phyloP scores from a whole-genome alignment of 2,888 invertebrate species.

The Drosophila monieri region DNA sequence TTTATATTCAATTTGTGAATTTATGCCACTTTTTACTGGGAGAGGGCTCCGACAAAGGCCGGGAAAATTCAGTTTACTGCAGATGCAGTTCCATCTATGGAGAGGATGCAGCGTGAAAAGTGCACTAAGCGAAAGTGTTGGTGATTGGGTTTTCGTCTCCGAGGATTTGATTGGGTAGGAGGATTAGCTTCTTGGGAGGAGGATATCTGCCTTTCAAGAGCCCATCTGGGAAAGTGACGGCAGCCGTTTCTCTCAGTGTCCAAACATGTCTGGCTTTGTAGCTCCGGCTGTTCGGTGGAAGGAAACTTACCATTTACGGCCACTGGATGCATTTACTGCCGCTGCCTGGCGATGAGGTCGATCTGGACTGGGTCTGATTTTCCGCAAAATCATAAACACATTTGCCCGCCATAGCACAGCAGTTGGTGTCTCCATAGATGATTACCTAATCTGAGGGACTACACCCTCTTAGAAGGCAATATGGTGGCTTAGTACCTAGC shows the following conservation, averaged over 20 bases:
- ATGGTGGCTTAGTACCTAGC: slow-evolving; percentile 7
- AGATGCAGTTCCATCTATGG: slow-evolving; percentile 34
- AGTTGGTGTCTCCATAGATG: slow-evolving; percentile 14
- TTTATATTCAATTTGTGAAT: slow-evolving; percentile 77
- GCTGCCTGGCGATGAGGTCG: slow-evolving; percentile 41
- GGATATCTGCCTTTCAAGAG: neutral
- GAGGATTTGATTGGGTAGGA: neutral
- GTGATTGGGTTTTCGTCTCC: neutral
- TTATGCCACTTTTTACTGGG: slow-evolving; percentile 55
- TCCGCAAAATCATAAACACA: slow-evolving; percentile 73
- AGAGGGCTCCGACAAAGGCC: slow-evolving; percentile 26
- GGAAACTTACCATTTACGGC: slow-evolving; percentile 27
- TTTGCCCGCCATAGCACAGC: slow-evolving; percentile 14
- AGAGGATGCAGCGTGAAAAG: slow-evolving; percentile 19
- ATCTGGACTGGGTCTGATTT: slow-evolving; percentile 51
- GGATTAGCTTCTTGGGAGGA: neutral
- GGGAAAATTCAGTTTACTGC: slow-evolving; percentile 44
- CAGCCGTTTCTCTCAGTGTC: slow-evolving; percentile 12
- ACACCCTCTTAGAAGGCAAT: slow-evolving; percentile 14
- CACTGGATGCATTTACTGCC: slow-evolving; percentile 20
- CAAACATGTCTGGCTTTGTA: slow-evolving; percentile 5
- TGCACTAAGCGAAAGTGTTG: slow-evolving; percentile 24
- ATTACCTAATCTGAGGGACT: slow-evolving; percentile 71
- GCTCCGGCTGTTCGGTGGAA: slow-evolving; percentile 37
- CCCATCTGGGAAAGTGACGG: too few relatives aligned